Conservation (phyloP, 1,140 invertebrate species). For the Lordiphosa collinella region DNA sequence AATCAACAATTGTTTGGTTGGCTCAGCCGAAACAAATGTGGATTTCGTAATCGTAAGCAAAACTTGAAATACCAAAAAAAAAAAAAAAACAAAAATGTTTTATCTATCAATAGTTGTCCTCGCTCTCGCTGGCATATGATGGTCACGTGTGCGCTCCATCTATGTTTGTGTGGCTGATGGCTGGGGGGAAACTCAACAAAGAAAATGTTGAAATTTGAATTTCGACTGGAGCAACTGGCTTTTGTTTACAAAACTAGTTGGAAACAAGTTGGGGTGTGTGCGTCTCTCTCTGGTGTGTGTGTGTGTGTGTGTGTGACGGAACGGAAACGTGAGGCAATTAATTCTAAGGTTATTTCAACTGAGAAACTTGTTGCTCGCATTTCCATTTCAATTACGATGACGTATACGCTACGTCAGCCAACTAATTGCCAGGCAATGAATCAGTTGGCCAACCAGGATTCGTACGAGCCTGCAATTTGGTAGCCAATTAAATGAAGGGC, state of each 20-base stretch:
- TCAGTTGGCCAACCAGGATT: conserved; percentile 37
- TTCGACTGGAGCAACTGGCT: conserved; percentile 64
- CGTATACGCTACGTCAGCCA: conserved; percentile 53
- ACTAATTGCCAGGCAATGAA: conserved; percentile 59
- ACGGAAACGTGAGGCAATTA: conserved; percentile 73
- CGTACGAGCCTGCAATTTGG: conserved; percentile 32
- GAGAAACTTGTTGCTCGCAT: conserved; percentile 75
- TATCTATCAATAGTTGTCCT: conserved; percentile 54
- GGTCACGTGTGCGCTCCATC: conserved; percentile 52
- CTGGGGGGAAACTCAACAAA: conserved; percentile 22
- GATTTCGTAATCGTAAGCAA: conserved; percentile 57
- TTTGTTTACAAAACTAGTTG: conserved; percentile 48
- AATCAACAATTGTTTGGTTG: conserved; percentile 64
- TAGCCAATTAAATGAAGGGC: conserved; percentile 39
- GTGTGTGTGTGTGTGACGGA: conserved; percentile 24
- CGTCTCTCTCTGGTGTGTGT: neutral
- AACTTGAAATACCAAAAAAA: conserved; percentile 18
- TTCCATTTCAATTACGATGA: conserved; percentile 75
- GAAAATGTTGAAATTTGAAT: conserved; percentile 44
- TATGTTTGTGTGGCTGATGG: conserved; percentile 7
- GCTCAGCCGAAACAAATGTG: too few species aligned
- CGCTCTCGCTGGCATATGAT: conserved; percentile 53
- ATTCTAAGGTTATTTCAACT: conserved; percentile 71
- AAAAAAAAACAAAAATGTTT: conserved; percentile 24
- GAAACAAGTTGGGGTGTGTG: conserved; percentile 41